phyloP scores from a whole-genome alignment of 2,113 vertebrate genomes.

The Solea solea region DNA sequence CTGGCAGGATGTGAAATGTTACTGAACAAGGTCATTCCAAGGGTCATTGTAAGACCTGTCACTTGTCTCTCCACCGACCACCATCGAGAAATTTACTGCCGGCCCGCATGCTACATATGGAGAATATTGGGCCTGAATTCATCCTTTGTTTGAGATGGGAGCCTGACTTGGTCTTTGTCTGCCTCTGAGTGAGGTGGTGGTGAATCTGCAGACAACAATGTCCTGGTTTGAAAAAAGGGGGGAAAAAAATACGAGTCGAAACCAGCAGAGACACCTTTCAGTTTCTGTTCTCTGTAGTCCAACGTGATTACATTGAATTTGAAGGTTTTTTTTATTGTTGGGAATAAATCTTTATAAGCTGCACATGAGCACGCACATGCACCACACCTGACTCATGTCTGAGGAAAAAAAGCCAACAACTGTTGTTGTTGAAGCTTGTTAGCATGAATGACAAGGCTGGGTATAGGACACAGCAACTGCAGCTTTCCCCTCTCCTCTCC shows the following conservation, averaged over 20 bases:
- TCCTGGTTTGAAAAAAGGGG: constrained; percentile 13
- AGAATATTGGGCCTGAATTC: constrained; percentile 53
- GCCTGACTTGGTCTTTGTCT: constrained; percentile 48
- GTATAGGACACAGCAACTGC: constrained; percentile 35
- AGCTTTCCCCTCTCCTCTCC: background rate
- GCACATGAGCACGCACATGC: constrained; percentile 38
- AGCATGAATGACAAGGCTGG: constrained; percentile 54
- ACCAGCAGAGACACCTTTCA: constrained; percentile 15
- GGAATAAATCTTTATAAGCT: constrained; percentile 47
- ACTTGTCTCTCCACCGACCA: constrained; percentile 8
- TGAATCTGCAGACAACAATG: constrained; percentile 53
- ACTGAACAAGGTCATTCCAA: constrained; percentile 69
- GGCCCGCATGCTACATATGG: constrained; percentile 29
- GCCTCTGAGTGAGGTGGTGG: constrained; percentile 26
- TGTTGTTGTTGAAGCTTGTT: constrained; percentile 46
- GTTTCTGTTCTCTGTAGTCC: constrained; percentile 12
- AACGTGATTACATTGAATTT: constrained; percentile 12
- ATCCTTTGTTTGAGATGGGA: constrained; percentile 54
- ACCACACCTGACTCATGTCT: constrained; percentile 72
- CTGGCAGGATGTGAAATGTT: constrained; percentile 76
- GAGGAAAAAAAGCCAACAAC: constrained; percentile 53
- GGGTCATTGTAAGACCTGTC: constrained; percentile 68
- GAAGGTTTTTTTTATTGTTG: constrained; percentile 21
- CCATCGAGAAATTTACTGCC: constrained; percentile 49
- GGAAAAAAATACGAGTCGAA: background rate